Evolutionary conservation across 1,140 invertebrate species (phyloP), one percentile per base, ranked within the genome.

Genomic region (Aplysia californica): DNA sequence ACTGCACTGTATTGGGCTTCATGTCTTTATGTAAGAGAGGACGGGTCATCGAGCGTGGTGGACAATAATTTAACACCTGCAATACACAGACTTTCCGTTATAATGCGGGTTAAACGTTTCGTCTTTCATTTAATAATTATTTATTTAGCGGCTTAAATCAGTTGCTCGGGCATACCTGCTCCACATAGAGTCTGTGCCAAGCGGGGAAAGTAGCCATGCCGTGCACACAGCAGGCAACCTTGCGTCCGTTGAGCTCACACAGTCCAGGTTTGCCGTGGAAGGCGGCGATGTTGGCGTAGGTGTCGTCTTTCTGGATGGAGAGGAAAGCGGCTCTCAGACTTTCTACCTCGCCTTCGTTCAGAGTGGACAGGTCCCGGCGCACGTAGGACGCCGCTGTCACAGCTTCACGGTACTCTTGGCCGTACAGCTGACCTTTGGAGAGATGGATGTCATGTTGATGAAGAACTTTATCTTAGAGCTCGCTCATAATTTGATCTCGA

Each of bases 121-220:
- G n/a, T n/a, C n/a, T n/a, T n/a, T n/a, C n/a, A n/a, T n/a, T n/a
- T n/a, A n/a, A n/a, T n/a, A n/a, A n/a, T n/a, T n/a, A n/a, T n/a
- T n/a, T n/a, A n/a, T n/a, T n/a, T n/a, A n/a, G n/a, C n/a, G n/a
- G n/a, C n/a, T n/a, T n/a, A n/a, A n/a, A n/a, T n/a, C n/a, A n/a
- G n/a, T n/a, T n/a, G n/a, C n/a, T n/a, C n/a, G 69, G 29, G 26
- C 65, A 55, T 38, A 79, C 71, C 39, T 73, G 65, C 0, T 73
- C 58, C 0, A 79, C 75, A 35, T 81, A 79, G 18, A 79, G 68
- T n/a, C 80, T 65, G 70, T 81, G 80, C 80, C 80, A 81, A 23
- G 79, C 71, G 0, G 75, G 80, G 67, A 81, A 81, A 58, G 71
- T 77, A 21, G 80, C 56, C 33, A 72, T 69, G 1, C 80, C 80